Conservation (phyloP, 1,140 invertebrate species). For the Saccostrea glomerata region DNA sequence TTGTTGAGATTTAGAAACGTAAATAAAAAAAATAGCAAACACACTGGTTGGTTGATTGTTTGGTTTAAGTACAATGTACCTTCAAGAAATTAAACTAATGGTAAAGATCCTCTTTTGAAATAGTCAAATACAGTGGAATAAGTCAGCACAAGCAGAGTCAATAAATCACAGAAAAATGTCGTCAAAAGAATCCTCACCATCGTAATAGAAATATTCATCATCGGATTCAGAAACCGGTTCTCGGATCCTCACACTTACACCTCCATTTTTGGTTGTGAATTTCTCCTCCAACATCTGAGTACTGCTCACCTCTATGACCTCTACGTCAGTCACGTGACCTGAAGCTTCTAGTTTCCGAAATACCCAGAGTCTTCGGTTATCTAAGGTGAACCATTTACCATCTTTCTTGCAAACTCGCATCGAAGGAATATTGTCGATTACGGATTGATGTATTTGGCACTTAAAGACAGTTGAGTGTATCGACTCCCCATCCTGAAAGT, state of each 20-base stretch:
- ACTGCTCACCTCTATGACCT: neutral
- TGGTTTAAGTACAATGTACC: no score
- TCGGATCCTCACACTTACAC: conserved; percentile 16
- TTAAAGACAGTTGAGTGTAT: conserved; percentile 24
- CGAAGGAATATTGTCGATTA: conserved; percentile 32
- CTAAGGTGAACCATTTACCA: conserved; percentile 44
- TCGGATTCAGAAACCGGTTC: neutral
- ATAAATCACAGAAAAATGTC: neutral
- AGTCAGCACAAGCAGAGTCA: no score
- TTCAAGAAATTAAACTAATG: no score
- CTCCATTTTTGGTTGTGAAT: conserved; percentile 48
- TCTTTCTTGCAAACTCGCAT: conserved; percentile 41
- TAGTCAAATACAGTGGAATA: no score
- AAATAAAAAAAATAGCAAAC: no score
- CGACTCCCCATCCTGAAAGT: conserved; percentile 29
- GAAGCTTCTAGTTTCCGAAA: conserved; percentile 20
- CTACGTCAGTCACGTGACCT: conserved; percentile 16
- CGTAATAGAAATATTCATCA: no score
- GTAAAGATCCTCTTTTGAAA: no score
- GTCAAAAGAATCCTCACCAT: no score
- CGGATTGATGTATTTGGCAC: neutral
- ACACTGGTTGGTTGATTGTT: no score
- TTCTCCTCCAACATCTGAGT: no score
- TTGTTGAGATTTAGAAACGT: no score
- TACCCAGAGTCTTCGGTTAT: conserved; percentile 57